Conservation (phyloP, 1,140 invertebrate genomes). For the Brachionus manjavacas region DNA sequence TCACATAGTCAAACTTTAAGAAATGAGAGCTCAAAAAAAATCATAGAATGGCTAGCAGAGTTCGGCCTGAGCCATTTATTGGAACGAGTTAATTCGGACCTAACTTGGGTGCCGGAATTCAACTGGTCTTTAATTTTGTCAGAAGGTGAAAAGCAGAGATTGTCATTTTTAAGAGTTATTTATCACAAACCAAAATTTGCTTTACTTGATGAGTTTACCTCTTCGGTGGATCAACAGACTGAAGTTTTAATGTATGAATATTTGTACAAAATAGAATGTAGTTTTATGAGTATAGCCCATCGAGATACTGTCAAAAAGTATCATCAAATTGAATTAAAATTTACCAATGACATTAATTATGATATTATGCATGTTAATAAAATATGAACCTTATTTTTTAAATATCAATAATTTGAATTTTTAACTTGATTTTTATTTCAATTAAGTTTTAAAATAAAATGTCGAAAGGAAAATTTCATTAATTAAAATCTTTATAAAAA, state of each 20-base stretch:
- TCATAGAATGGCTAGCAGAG: background rate
- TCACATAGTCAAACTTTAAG: background rate
- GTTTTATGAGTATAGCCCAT: conserved; percentile 61
- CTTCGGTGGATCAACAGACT: conserved; percentile 61
- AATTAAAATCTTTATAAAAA: no score
- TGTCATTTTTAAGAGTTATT: conserved; percentile 64
- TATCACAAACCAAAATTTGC: conserved; percentile 61
- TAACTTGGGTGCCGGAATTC: conserved; percentile 35
- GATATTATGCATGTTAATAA: background rate
- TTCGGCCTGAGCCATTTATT: conserved; percentile 22
- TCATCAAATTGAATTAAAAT: conserved; percentile 58
- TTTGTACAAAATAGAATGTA: conserved; percentile 58
- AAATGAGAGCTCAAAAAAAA: background rate
- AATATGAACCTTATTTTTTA: background rate
- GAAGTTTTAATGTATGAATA: conserved; percentile 60
- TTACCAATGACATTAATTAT: conserved; percentile 43
- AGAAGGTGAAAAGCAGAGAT: conserved; percentile 64
- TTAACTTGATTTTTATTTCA: background rate
- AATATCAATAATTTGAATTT: background rate
- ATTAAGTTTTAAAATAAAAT: background rate
- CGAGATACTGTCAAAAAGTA: conserved; percentile 57
- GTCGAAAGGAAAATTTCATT: no score
- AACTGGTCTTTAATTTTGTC: conserved; percentile 63
- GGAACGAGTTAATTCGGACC: conserved; percentile 20
- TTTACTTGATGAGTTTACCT: conserved; percentile 66